Base-by-base conservation (phyloP, 2,888 invertebrate genomes). In the Gortyna flavago region DNA sequence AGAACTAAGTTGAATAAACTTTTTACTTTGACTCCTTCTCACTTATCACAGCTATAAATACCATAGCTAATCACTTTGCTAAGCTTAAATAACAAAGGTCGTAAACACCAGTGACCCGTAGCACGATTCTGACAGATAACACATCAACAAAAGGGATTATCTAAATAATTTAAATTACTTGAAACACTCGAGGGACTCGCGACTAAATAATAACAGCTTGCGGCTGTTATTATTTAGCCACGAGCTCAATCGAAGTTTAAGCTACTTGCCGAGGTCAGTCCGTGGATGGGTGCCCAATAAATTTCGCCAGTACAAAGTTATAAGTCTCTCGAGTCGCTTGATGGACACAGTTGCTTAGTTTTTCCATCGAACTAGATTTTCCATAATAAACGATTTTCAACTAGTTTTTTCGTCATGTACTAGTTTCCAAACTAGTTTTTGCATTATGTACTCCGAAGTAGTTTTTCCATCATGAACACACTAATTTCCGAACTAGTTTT, bases 1-100 rank as follows among this genome's bases (percentile, higher is more conserved):
- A 66, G 25, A 66, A n/a, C 54, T 32, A 44, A 82, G 51, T 70
- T 7, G 32, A 76, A 62, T 70, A 80, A 81, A 77, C 70, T 76
- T 61, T 70, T 66, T 61, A 66, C 66, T 76, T 66, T 82, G 48
- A 67, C 70, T 48, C 18, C 51, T 75, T 65, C 65, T 82, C 38
- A 66, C 32, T 38, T 64, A 57, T 62, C 54, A n/a, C 29, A 61
- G 73, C 48, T 69, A 29, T 38, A 44, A 65, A 48, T 18, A 81
- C 41, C 32, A 51, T 21, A 57, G 38, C 57, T 41, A 54, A 76
- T 62, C 11, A 8, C 41, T 62, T 77, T 51, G 66, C 44, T 38
- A 35, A 68, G 44, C 66, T 62, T 32, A 48, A n/a, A 44, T 44
- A 76, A 38, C 38, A 57, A 57, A 54, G 25, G 54, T 67, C 13